phyloP scores from a whole-genome alignment of 1,140 invertebrate species.

The Pseudomyrmex dendroicus region DNA sequence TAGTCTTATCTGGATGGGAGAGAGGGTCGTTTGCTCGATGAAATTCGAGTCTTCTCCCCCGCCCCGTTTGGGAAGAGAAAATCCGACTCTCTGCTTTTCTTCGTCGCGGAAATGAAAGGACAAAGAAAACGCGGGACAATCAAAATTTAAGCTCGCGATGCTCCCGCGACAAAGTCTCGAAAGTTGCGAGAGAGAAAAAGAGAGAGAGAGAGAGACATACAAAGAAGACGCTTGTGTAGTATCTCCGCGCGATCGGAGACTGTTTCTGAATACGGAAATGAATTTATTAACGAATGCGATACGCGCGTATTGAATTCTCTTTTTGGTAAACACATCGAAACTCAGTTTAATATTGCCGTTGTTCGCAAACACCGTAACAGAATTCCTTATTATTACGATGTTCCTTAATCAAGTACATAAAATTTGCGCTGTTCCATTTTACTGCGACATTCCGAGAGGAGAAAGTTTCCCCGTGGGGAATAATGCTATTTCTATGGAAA shows the following conservation, averaged over 20 bases:
- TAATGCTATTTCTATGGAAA: neutral
- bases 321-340: neutral
- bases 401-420: neutral
- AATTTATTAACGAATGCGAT: neutral
- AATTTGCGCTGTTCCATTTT: neutral
- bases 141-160: slow-evolving; percentile 58
- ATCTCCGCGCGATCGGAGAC: neutral
- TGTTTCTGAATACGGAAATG: slow-evolving; percentile 38
- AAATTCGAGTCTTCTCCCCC: slow-evolving; percentile 58
- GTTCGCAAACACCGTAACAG: neutral
- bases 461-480: neutral
- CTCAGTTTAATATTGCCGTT: neutral
- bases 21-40: slow-evolving; percentile 62
- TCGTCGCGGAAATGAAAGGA: slow-evolving; percentile 5
- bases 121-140: slow-evolving; percentile 47
- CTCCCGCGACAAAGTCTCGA: neutral
- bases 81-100: slow-evolving; percentile 37
- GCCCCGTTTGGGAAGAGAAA: slow-evolving; percentile 9
- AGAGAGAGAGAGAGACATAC: too few relatives aligned
- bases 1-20: slow-evolving; percentile 56
- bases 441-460: neutral
- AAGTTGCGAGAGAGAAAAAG: neutral
- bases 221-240: neutral
- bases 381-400: slow-evolving; percentile 6
- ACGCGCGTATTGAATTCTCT: slow-evolving; percentile 28